Base-by-base conservation (phyloP, 2,888 invertebrate genomes). In the Petrophora chlorosata region DNA sequence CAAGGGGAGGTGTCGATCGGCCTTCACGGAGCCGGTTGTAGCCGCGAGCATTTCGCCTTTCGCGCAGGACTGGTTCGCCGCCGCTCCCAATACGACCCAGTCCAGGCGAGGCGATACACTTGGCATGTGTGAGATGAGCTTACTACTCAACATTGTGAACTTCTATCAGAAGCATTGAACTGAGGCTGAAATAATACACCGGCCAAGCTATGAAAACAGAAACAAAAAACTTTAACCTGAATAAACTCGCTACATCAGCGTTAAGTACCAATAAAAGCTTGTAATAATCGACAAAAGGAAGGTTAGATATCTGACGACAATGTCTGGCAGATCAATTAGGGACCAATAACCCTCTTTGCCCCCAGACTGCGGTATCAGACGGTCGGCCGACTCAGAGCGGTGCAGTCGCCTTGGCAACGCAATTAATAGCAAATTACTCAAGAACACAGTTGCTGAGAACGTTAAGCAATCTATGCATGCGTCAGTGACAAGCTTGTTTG, bases 11-110 rank as follows among this genome's bases (percentile, higher is more conserved):
- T 73, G 79, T 65, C 59, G 67, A 63, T 66, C 85, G 90, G 88
- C 90, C 89, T 90, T 90, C 89, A 81, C 82, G 65, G 73, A 90
- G 85, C 90, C 90, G 90, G 90, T 90, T 89, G 84, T 81, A 65
- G 77, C 76, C 81, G 80, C 80, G 73, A 79, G 76, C 82, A 82
- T 82, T 88, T 86, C 85, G 88, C 89, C 89, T 89, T 88, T 89
- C 89, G 86, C 82, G 70, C 72, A 66, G 70, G 77, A 79, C 82
- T 81, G 76, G 79, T 78, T 78, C 72, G 76, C 79, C 72, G 76
- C 79, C 83, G 82, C 78, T 81, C 82, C 82, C 83, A 82, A 79
- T 77, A 71, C 66, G 51, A 63, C 16, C 12, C 17, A 40, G 13
- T 10, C 23, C 17, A 40, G 13, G 8, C 23, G 17, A 30, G 15